Evolutionary conservation across 2,888 invertebrate genomes (phyloP), one percentile per base, ranked within the genome.

Genomic region (Dynastes tityus): DNA sequence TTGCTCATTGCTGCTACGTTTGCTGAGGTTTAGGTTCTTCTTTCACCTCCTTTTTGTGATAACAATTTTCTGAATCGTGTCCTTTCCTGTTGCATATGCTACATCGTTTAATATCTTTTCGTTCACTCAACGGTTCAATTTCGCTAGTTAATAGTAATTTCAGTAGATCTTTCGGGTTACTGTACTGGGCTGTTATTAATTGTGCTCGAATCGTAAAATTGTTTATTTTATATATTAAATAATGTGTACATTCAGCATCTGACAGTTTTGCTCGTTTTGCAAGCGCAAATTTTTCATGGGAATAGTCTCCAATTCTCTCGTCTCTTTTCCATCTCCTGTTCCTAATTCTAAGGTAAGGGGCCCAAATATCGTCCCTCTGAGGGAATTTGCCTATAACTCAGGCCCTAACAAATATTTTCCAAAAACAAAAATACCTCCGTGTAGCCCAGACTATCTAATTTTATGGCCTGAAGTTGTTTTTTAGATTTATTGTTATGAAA

Each of bases 31-130:
- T 37, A 11, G 29, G 40, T 49, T 64, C 61, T 22, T 61, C 64
- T 40, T 16, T 16, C 9, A 40, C 64, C 37, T 61, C 16, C 9
- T 61, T 29, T 45, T 37, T 75, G 11, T 11, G 27, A 45, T 49
- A 75, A 37, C 75, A 75, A 4, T 64, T 40, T n/a, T 75, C 49
- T 9, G 45, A 16, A 2, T 16, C 40, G 64, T 75, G 75, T 49
- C 75, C 64, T 5, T 9, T 63, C 29, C 27, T 64, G 13, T 37
- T 40, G 29, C 76, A 27, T 22, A 49, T 8, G 6, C 29, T 22
- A 8, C 64, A 37, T 37, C 32, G 32, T 37, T 37, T 37, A 5
- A 37, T 0, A 37, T 37, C 4, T 37, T 37, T 37, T 37, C n/a
- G 5, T 16, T 49, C 51, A 49, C 16, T 51, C 1, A 9, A 27